Base-by-base conservation (phyloP, 2,797 vertebrate species). In the Sparidentex hasta region DNA sequence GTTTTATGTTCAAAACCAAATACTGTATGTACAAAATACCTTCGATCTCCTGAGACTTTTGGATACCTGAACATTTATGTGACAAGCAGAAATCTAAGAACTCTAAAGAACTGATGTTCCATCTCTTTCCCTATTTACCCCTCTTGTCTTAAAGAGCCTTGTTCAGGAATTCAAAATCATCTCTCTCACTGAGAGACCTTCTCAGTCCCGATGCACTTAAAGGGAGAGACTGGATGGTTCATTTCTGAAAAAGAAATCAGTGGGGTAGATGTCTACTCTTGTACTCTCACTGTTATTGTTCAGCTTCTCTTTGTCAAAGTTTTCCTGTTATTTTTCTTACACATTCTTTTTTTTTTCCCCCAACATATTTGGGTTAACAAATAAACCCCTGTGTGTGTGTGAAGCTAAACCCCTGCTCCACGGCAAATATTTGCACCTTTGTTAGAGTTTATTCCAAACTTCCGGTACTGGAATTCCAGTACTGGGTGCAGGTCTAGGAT, bases 361-460 rank as follows among this genome's bases (percentile, higher is more conserved):
- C 21, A 14, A 61, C 13, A 11, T 21, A 20, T 11, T 12, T 5
- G 38, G 23, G 14, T n/a, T 20, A 38, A 65, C 25, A 61, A 57
- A 72, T 18, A 54, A 63, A 71, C 33, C 11, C n/a, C n/a, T n/a
- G n/a, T 41, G 2, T 63, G 20, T 2, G 68, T 61, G 43, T 43
- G 72, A 43, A 23, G 74, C 9, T 47, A 11, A 61, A 43, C 13
- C 2, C 18, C 52, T 55, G 48, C n/a, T 13, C 16, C 52, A 23
- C 27, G 27, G 57, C 29, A 6, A 75, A 57, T 48, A 52, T 18
- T 47, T 17, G 8, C n/a, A 16, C 52, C 23, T 33, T 54, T 57
- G 41, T 55, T 69, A 54, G 20, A 0, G 9, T 33, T 78, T n/a
- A n/a, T n/a, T n/a, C n/a, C n/a, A n/a, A n/a, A n/a, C n/a, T n/a